A percentile compares a stretch with the other conserved stretches of the same genome.
These are phyloP conservation scores for Callorhinus ursinus DNA, from an alignment of 2,113 vertebrate species.

Conservation along the genomic window DNA sequence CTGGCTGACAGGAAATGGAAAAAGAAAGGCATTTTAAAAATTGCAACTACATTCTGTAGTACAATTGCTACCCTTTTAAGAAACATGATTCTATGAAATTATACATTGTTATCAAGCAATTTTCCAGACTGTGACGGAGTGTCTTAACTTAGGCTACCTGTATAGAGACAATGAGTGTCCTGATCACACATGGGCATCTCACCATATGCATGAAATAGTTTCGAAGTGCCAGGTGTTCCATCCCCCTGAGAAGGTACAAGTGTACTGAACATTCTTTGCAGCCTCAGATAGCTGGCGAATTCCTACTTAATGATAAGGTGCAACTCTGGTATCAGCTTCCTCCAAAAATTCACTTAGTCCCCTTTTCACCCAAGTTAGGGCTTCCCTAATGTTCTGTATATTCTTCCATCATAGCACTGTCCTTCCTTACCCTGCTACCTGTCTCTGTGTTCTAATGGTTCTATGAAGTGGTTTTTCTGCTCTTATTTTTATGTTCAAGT, in stretches of 20 bases:
- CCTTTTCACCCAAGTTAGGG: neutral
- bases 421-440: neutral
- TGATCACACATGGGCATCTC: neutral
- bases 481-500: neutral
- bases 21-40: neutral
- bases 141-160: neutral
- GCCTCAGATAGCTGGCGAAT: neutral
- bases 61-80: neutral
- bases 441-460: neutral
- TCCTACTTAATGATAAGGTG: neutral
- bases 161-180: neutral
- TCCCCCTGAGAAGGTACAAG: neutral
- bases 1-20: neutral
- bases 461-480: fast-evolving
- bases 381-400: neutral
- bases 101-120: neutral
- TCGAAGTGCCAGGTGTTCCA: neutral
- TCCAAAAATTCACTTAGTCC: neutral
- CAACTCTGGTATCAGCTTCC: neutral
- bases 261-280: neutral
- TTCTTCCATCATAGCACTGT: neutral
- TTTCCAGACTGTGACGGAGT: neutral
- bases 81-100: neutral
- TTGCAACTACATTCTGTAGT: neutral
- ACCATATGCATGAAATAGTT: neutral